Evolutionary conservation across 1,140 invertebrate genomes (phyloP).

Genomic region (Hyposmocoma kahamanoa): DNA sequence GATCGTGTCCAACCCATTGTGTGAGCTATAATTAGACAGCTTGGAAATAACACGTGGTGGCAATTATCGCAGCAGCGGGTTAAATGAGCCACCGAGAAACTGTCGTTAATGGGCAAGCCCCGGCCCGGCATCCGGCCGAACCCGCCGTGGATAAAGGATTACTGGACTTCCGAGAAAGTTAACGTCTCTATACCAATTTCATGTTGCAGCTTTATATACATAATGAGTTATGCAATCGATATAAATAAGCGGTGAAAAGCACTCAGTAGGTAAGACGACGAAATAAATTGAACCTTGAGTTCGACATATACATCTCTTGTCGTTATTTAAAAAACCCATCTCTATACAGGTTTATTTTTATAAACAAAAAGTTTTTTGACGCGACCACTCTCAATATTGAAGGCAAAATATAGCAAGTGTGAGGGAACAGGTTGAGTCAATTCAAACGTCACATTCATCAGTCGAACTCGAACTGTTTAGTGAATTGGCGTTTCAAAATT

Average conservation of each 20-base stretch:
- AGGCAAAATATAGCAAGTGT: slow-evolving; percentile 30
- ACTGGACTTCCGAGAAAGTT: slow-evolving; percentile 33
- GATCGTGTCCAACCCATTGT: slow-evolving; percentile 72
- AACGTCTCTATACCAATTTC: too few species aligned
- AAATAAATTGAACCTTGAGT: slow-evolving; percentile 18
- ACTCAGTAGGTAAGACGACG: slow-evolving; percentile 20
- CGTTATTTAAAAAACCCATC: slow-evolving; percentile 33
- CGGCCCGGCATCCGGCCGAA: slow-evolving; percentile 42
- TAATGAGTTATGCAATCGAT: slow-evolving; percentile 27
- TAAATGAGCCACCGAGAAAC: slow-evolving; percentile 68
- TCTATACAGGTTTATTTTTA: neutral
- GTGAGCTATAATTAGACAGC: slow-evolving; percentile 67
- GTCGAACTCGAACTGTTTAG: slow-evolving; percentile 23
- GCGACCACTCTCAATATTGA: slow-evolving; percentile 23
- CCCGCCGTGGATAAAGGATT: slow-evolving; percentile 29
- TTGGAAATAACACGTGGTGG: slow-evolving; percentile 70
- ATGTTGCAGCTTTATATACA: slow-evolving; percentile 17
- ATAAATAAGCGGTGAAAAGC: slow-evolving; percentile 33
- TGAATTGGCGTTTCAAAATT: slow-evolving; percentile 43
- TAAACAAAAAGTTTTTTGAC: slow-evolving; percentile 30
- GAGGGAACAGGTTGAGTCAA: slow-evolving; percentile 13
- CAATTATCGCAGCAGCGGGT: slow-evolving; percentile 70
- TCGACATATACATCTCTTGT: slow-evolving; percentile 19
- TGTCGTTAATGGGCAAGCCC: slow-evolving; percentile 63
- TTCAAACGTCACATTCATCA: slow-evolving; percentile 35